Base-by-base conservation (phyloP, 2,113 vertebrate genomes). In the Xenus cinereus region DNA sequence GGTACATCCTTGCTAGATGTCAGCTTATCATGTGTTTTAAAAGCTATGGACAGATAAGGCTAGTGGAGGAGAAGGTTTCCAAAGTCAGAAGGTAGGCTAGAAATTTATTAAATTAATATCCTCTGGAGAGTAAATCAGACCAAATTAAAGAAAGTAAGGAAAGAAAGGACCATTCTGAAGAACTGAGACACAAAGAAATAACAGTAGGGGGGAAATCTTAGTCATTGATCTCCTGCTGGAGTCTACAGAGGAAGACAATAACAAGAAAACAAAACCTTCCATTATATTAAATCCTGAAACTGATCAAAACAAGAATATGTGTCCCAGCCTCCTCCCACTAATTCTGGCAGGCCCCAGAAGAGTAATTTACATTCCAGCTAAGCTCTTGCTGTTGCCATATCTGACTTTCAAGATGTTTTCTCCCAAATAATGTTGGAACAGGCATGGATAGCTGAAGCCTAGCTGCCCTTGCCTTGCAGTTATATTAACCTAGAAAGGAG, bases 291-390 rank as follows among this genome's bases (percentile, higher is more conserved):
- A 21, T 66, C 45, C 64, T 71, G 41, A 90, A 92, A 53, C 6
- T 26, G 45, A 92, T 50, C 50, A 76, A 74, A 77, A 37, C 27
- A 62, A 83, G 63, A 73, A 54, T 73, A 67, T 32, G 15, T 17
- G 32, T 90, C 46, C 43, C 32, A 50, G 50, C 46, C n/a, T 69
- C 35, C 41, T 56, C 27, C 35, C 17, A 23, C 51, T 62, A 88
- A 80, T 62, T 64, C 77, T 94, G 83, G 41, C 79, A 92, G 45
- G 32, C 26, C 45, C 7, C 63, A 48, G 39, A 86, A 80, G 56
- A 62, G 41, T 59, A 90, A 92, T 74, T 62, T 92, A 35, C 50
- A 71, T 93, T 97, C 78, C 82, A 90, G 50, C 32, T 85, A 83
- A 73, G 53, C 27, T 72, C 27, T 73, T 33, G 37, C 9, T 86